Evolutionary conservation across 1,140 invertebrate genomes (phyloP).

Genomic region (Bombus superbus): DNA sequence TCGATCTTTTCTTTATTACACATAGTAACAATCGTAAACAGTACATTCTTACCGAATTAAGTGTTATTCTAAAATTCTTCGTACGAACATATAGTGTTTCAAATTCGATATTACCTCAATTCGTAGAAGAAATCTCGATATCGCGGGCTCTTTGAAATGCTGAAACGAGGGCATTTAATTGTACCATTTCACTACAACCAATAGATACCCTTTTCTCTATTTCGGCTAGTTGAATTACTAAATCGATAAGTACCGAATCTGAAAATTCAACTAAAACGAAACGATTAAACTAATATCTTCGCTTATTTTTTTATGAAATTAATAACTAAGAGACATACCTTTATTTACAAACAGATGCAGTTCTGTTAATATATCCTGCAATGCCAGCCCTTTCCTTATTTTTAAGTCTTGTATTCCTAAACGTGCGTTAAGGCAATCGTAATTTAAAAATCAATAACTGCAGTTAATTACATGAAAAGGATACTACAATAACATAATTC

Average conservation of each 20-base stretch:
- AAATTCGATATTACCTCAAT: conserved; percentile 13
- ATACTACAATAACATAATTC: conserved; percentile 92
- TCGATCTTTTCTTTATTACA: neutral
- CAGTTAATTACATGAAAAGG: conserved; percentile 77
- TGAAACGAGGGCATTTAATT: conserved; percentile 91
- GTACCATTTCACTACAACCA: conserved; percentile 92
- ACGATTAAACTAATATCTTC: conserved; percentile 13
- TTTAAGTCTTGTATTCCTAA: conserved; percentile 93
- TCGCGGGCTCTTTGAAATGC: conserved; percentile 89
- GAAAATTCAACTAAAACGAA: conserved; percentile 91
- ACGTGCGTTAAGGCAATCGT: conserved; percentile 65
- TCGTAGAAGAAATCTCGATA: conserved; percentile 69
- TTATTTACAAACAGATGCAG: conserved; percentile 92
- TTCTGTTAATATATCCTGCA: conserved; percentile 95
- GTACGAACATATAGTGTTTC: neutral
- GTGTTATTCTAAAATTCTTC: neutral
- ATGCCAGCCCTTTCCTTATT: conserved; percentile 92
- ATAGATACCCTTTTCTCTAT: conserved; percentile 90
- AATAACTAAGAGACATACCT: conserved; percentile 85
- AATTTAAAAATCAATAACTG: conserved; percentile 53
- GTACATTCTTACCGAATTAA: neutral
- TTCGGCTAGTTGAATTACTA: conserved; percentile 92
- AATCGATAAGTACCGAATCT: conserved; percentile 87
- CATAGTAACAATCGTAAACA: neutral
- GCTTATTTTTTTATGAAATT: neutral